Evolutionary conservation across 2,888 invertebrate species (phyloP), one percentile per base, ranked within the genome.

Genomic region (Nymphalis polychloros): DNA sequence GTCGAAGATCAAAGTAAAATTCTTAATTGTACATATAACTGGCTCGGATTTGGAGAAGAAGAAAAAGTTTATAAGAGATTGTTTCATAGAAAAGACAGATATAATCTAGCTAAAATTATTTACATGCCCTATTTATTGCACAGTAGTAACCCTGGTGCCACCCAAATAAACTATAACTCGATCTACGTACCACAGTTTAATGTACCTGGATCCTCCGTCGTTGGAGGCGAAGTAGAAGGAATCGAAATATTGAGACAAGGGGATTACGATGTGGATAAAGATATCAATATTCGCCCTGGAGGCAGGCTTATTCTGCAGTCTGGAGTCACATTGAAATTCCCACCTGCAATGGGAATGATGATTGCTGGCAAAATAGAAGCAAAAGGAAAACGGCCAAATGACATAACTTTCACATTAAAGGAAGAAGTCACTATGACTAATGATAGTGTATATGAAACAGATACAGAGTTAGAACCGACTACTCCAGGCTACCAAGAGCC

Each of bases 261-360:
- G 17, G 97, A 97, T 76, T 99, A 99, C 83, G 94, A 95, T 10
- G 99, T 99, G 0, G 96, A 96, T 69, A 95, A 97, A 79, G 99
- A 99, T 83, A 98, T 99, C 59, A 98, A 97, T 82, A 96, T 99
- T 48, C 90, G 98, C 41, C 98, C 98, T 0, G 98, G 97, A n/a
- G 98, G 98, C 7, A 96, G 96, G 84, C 91, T 99, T 53, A 96
- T 96, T 17, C 93, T 99, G 3, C 96, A 97, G 70, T 96, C 97
- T 0, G 98, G 98, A 0, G 97, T 98, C 0, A 97, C 95, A 0
- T 89, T 99, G 19, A 95, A 95, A 77, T 99, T 99, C 86, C 97
- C 97, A 65, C 97, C 98, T 1, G 95, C 97, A 31, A 96, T 99
- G 65, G 98, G 99, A 10, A 97, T 99, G 94, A 97, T 99, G 96